Evolutionary conservation across 2,888 invertebrate species (phyloP).

Genomic region (Eilema sororculum): DNA sequence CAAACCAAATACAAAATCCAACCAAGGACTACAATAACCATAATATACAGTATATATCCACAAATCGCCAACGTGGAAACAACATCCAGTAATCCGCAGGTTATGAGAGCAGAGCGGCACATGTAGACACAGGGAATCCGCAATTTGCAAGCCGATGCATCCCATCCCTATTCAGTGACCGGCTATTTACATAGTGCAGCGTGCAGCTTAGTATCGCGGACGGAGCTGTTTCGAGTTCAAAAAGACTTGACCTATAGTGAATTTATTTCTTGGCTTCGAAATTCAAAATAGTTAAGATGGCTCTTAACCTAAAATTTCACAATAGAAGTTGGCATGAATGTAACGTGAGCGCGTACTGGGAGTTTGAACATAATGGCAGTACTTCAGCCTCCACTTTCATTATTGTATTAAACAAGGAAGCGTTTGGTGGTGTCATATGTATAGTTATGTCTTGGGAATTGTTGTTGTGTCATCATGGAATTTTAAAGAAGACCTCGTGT

Average conservation of each 20-base stretch:
- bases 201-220: slow-evolving; percentile 24
- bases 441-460: not conserved
- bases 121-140: slow-evolving; percentile 53
- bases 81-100: slow-evolving; percentile 42
- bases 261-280: slow-evolving; percentile 2
- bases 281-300: not conserved
- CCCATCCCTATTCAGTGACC: slow-evolving; percentile 57
- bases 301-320: not conserved
- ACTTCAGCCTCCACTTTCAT: not conserved
- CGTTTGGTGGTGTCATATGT: not conserved
- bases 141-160: slow-evolving; percentile 64
- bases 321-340: not conserved
- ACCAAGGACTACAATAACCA: not conserved
- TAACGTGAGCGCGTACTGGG: not conserved
- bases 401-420: not conserved
- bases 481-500: no score
- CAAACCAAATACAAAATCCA: not conserved
- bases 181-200: slow-evolving; percentile 50
- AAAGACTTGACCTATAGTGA: slow-evolving; percentile 7
- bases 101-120: slow-evolving; percentile 41
- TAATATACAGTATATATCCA: not conserved
- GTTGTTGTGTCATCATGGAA: not conserved
- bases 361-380: not conserved
- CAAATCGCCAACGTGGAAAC: slow-evolving; percentile 25
- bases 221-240: not conserved